phyloP scores from a whole-genome alignment of 2,797 vertebrate genomes.

The Sebastes trivittatus region DNA sequence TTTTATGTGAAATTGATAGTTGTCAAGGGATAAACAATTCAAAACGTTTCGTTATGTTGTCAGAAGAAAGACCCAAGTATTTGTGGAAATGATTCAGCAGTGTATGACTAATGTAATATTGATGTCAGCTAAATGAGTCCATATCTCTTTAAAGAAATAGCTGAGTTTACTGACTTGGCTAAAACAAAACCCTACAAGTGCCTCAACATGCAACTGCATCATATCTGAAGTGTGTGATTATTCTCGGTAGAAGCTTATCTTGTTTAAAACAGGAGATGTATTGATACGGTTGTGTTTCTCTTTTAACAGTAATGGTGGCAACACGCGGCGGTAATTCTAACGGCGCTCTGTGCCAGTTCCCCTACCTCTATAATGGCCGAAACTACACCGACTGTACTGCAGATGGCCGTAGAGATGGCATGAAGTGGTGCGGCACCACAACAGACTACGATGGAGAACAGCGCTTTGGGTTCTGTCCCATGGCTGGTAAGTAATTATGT shows the following conservation, averaged over 20 bases:
- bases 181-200: background rate
- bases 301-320: constrained; percentile 83
- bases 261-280: background rate
- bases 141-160: background rate
- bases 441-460: constrained; percentile 91
- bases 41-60: background rate
- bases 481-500: constrained; percentile 88
- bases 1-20: background rate
- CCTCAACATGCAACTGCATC: background rate
- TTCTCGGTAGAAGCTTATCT: background rate
- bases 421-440: constrained; percentile 99
- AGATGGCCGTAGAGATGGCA: constrained; percentile 93
- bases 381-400: constrained; percentile 98
- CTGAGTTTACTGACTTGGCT: background rate
- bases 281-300: background rate
- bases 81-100: background rate
- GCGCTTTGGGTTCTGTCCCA: constrained; percentile 98
- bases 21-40: background rate
- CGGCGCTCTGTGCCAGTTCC: constrained; percentile 95
- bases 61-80: background rate
- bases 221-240: background rate
- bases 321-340: constrained; percentile 98
- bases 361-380: constrained; percentile 93
- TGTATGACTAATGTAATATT: background rate
- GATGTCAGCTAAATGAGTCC: background rate